Percentiles rank a stretch among this genome's conserved stretches.
Evolutionary conservation across 2,797 vertebrate species (phyloP).

Genomic region (Enoplosus armatus): DNA sequence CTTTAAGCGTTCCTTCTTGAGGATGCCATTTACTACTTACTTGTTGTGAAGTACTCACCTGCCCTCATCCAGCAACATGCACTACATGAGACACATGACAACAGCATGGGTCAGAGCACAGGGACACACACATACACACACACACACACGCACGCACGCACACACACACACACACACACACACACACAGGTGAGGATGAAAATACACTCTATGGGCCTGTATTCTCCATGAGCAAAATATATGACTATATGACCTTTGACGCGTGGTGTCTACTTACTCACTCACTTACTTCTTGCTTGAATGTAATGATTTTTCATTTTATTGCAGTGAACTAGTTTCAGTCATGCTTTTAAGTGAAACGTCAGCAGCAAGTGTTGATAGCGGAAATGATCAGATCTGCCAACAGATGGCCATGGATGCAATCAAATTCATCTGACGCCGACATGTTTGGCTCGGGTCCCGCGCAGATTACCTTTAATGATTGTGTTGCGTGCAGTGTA

Average conservation of each 20-base stretch:
- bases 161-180: constrained; percentile 21
- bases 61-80: constrained; percentile 49
- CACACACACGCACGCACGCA: too few species aligned
- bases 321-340: not conserved
- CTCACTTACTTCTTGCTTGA: constrained; percentile 1
- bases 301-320: constrained; percentile 19
- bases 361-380: constrained; percentile 11
- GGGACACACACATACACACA: constrained; percentile 52
- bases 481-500: constrained; percentile 38
- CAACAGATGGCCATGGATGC: constrained; percentile 12
- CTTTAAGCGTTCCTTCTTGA: not conserved
- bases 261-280: not conserved
- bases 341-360: not conserved
- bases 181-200: constrained; percentile 56
- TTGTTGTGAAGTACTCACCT: constrained; percentile 54
- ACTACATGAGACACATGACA: constrained; percentile 64
- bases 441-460: constrained; percentile 42
- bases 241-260: not conserved
- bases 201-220: constrained; percentile 8
- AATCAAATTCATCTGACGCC: constrained; percentile 24
- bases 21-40: constrained; percentile 41
- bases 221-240: not conserved
- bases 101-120: constrained; percentile 73
- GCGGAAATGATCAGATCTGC: not conserved
- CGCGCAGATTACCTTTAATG: constrained; percentile 58